A percentile compares a stretch with the other conserved stretches of the same genome.
Conservation (phyloP, 2,888 invertebrate genomes). For the Pristionchus japonicus region DNA sequence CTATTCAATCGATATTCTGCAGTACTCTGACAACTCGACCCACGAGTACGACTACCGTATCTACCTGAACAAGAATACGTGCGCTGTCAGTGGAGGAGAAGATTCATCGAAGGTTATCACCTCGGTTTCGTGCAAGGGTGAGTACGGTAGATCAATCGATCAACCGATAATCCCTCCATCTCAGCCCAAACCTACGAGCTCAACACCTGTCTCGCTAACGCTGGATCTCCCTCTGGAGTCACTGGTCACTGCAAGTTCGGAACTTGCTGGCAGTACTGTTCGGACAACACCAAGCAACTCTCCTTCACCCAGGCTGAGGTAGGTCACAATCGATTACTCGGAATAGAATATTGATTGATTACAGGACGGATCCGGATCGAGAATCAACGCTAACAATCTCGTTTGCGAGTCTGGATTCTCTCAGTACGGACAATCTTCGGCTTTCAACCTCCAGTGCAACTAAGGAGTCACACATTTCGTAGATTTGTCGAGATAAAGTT, state of each 20-base stretch:
- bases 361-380: background rate
- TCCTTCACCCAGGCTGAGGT: background rate
- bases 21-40: conserved; percentile 17
- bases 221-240: background rate
- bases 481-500: too few relatives aligned
- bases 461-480: too few relatives aligned
- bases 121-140: background rate
- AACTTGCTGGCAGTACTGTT: background rate
- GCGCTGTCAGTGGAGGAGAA: background rate
- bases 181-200: background rate
- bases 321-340: background rate
- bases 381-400: background rate
- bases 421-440: background rate
- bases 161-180: background rate
- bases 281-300: conserved; percentile 2
- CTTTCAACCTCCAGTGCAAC: background rate
- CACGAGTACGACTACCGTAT: background rate
- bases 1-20: background rate
- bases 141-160: conserved; percentile 6
- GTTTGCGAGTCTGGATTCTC: background rate
- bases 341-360: background rate
- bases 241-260: conserved; percentile 2
- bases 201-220: background rate
- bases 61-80: background rate
- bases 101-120: background rate